phyloP scores from a whole-genome alignment of 2,888 invertebrate species.

The Antheraea assamensis region DNA sequence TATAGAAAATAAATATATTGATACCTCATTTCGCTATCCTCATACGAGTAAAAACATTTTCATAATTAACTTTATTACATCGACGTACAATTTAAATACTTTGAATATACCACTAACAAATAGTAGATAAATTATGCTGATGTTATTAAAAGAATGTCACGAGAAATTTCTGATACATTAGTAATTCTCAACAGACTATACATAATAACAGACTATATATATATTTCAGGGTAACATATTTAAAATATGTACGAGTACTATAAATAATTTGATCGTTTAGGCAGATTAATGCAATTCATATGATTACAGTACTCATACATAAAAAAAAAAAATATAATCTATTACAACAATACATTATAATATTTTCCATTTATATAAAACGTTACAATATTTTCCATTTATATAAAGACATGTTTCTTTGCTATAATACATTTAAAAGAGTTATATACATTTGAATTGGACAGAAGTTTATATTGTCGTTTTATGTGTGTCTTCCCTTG shows the following conservation, averaged over 20 bases:
- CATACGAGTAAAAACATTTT: not conserved
- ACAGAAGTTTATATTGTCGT: conserved; percentile 61
- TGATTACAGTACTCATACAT: conserved; percentile 3
- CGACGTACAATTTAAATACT: not conserved
- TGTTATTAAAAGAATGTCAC: not conserved
- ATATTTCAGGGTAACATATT: not conserved
- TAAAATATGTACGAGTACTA: not conserved
- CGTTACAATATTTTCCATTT: not conserved
- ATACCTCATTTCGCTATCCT: not conserved
- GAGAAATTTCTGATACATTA: not conserved
- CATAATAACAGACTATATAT: too few species aligned
- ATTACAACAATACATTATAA: conserved; percentile 11
- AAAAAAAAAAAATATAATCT: not conserved
- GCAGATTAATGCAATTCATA: not conserved
- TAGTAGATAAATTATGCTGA: not conserved
- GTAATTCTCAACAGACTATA: not conserved
- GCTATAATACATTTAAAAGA: conserved; percentile 4
- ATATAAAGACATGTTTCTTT: conserved; percentile 14
- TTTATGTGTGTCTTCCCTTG: conserved; percentile 74
- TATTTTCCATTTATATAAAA: conserved; percentile 9
- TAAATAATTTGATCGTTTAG: conserved; percentile 3
- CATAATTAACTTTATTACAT: not conserved
- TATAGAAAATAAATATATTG: not conserved
- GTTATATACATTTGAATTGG: conserved; percentile 45
- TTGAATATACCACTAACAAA: not conserved